Percentiles rank a stretch among this genome's conserved stretches.
These are phyloP conservation scores for Eurystomus gularis DNA, from an alignment of 2,113 vertebrate genomes.

Conservation along the genomic window DNA sequence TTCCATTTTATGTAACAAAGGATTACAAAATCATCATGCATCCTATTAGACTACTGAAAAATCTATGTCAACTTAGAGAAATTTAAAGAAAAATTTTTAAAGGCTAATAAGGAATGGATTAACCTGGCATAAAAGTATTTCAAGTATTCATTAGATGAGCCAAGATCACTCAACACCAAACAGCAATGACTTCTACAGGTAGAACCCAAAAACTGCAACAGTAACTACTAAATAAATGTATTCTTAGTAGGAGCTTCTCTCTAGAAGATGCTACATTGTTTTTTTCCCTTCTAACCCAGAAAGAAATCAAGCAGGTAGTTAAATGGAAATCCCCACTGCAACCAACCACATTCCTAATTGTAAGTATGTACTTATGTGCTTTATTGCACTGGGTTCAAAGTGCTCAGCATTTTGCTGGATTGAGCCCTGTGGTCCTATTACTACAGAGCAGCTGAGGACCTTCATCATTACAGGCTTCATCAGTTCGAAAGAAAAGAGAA, in stretches of 20 bases:
- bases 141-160: not conserved
- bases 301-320: not conserved
- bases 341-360: not conserved
- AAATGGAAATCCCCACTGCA: not conserved
- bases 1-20: not conserved
- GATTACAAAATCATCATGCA: accelerated
- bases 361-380: not conserved
- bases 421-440: not conserved
- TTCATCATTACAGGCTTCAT: not conserved
- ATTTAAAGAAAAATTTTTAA: not conserved
- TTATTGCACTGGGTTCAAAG: not conserved
- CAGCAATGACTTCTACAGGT: not conserved
- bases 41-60: not conserved
- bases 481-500: not conserved
- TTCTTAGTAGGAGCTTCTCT: not conserved
- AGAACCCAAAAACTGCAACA: not conserved
- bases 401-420: not conserved
- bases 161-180: not conserved
- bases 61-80: not conserved
- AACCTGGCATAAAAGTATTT: not conserved
- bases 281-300: not conserved
- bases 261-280: not conserved
- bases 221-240: not conserved
- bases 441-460: not conserved
- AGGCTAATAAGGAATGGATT: not conserved